Conservation (phyloP, 2,113 vertebrate species). For the Marcusenius ussheri region DNA sequence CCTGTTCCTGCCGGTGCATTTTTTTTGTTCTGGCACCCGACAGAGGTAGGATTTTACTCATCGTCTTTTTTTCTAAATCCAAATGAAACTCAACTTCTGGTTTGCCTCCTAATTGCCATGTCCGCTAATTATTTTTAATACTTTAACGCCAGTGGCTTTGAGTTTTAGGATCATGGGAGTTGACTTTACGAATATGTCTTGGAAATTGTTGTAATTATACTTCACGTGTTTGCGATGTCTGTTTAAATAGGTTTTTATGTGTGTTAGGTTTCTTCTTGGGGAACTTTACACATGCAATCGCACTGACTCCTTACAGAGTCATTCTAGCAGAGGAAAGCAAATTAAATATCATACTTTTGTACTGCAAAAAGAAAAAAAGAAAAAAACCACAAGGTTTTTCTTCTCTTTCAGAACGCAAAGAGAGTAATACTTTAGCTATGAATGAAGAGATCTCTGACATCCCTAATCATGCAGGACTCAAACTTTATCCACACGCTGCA, state of each 20-base stretch:
- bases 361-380: background rate
- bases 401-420: background rate
- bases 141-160: background rate
- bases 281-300: background rate
- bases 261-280: background rate
- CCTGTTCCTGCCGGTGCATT: constrained; percentile 37
- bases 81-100: background rate
- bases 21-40: constrained; percentile 37
- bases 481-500: background rate
- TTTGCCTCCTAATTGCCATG: background rate
- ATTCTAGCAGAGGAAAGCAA: background rate
- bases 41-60: constrained; percentile 40
- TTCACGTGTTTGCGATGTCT: background rate
- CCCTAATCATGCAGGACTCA: background rate
- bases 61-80: background rate
- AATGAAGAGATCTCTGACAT: background rate
- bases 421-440: background rate
- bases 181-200: background rate
- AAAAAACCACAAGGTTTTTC: background rate
- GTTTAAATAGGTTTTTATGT: background rate
- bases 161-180: background rate
- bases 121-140: background rate
- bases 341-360: background rate
- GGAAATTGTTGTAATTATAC: background rate
- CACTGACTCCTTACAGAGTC: background rate